phyloP scores from a whole-genome alignment of 2,797 vertebrate species.

The Peromyscus melanophrys region DNA sequence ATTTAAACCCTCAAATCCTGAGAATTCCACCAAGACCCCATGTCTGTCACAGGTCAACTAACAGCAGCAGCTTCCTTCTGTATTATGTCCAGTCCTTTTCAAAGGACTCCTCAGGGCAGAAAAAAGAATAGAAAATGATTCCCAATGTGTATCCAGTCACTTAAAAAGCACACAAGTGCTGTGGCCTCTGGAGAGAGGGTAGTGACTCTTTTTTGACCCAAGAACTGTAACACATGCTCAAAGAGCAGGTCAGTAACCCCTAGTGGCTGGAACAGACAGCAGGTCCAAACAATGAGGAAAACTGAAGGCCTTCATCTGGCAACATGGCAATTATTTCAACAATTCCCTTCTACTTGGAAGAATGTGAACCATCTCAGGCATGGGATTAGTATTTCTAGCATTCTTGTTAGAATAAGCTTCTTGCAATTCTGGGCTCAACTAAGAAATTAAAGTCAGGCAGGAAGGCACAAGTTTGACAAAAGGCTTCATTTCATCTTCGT shows the following conservation, averaged over 20 bases:
- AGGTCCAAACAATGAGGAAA: conserved; percentile 36
- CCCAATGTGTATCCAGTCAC: neutral
- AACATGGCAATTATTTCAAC: conserved; percentile 76
- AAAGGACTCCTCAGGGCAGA: neutral
- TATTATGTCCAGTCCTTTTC: neutral
- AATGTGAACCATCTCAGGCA: conserved; percentile 70
- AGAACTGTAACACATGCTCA: fast-evolving
- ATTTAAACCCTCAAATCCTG: neutral
- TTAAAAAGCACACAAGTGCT: conserved; percentile 39
- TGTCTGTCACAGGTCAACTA: no score
- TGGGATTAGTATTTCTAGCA: conserved; percentile 56
- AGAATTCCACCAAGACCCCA: neutral
- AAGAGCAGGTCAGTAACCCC: neutral
- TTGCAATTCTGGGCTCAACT: conserved; percentile 54
- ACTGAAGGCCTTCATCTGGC: conserved; percentile 43
- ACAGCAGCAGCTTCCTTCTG: neutral
- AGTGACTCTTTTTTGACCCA: neutral
- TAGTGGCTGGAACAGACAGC: neutral
- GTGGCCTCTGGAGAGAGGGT: neutral
- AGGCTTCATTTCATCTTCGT: neutral
- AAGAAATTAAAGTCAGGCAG: conserved; percentile 66
- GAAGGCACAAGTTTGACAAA: conserved; percentile 15
- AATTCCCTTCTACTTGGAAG: conserved; percentile 69
- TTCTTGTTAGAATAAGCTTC: conserved; percentile 36
- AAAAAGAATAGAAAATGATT: conserved; percentile 36